These are phyloP conservation scores for Nipponia nippon DNA, from an alignment of 2,113 vertebrate species.

Conservation along the genomic window DNA sequence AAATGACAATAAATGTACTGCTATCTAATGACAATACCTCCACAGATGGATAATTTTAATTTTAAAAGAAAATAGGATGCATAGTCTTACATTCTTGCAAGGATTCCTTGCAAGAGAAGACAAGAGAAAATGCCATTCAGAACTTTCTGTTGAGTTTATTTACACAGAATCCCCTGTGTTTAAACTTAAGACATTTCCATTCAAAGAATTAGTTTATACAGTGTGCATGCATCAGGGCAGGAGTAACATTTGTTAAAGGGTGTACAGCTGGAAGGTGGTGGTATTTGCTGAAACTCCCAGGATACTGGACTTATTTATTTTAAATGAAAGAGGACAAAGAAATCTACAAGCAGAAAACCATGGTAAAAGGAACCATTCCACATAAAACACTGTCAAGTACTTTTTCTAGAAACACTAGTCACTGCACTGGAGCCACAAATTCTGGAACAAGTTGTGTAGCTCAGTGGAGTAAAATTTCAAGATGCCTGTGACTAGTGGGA, in stretches of 20 bases:
- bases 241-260: not conserved
- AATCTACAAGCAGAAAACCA: not conserved
- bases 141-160: not conserved
- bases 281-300: not conserved
- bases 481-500: not conserved
- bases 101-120: not conserved
- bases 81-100: not conserved
- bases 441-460: not conserved
- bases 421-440: not conserved
- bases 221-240: not conserved
- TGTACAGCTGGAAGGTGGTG: not conserved
- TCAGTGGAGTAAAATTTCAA: not conserved
- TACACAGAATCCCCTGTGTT: not conserved
- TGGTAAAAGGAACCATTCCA: not conserved
- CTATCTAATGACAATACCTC: not conserved
- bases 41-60: not conserved
- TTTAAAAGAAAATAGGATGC: not conserved
- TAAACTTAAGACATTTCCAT: not conserved
- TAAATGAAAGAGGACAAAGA: not conserved
- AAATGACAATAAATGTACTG: not conserved
- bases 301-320: not conserved
- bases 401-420: not conserved
- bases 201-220: not conserved
- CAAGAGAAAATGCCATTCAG: not conserved
- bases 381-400: not conserved